These are phyloP conservation scores for Kryphioiulus occultus DNA, from an alignment of 2,888 invertebrate genomes.

Conservation along the genomic window DNA sequence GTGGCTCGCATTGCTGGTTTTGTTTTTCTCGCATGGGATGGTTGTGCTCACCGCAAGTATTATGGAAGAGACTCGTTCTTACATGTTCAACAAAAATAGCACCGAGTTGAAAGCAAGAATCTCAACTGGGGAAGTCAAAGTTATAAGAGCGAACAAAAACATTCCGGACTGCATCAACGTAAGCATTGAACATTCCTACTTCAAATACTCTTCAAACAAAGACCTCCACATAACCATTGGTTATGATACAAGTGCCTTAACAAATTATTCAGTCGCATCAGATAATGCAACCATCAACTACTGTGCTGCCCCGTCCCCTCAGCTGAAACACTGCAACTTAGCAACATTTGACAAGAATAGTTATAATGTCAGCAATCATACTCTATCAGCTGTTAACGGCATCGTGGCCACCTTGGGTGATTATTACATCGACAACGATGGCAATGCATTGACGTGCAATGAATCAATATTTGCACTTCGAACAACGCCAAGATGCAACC, in stretches of 20 bases:
- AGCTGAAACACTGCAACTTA: not conserved
- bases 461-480: not conserved
- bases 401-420: not conserved
- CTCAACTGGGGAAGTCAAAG: no score
- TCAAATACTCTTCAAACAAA: not conserved
- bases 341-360: not conserved
- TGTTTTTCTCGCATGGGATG: no score
- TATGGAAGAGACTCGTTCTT: no score
- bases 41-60: no score
- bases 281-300: not conserved
- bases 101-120: no score
- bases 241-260: not conserved
- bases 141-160: not conserved
- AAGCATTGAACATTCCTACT: not conserved
- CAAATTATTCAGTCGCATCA: not conserved
- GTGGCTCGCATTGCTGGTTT: no score
- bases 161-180: not conserved
- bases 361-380: not conserved
- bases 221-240: not conserved
- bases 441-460: not conserved
- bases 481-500: not conserved
- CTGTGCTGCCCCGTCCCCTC: not conserved
- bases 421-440: slow-evolving; percentile 25
- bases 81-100: no score
- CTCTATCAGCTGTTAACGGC: not conserved